Conservation (phyloP, 2,113 vertebrate species). For the Romanogobio albipinnatus region DNA sequence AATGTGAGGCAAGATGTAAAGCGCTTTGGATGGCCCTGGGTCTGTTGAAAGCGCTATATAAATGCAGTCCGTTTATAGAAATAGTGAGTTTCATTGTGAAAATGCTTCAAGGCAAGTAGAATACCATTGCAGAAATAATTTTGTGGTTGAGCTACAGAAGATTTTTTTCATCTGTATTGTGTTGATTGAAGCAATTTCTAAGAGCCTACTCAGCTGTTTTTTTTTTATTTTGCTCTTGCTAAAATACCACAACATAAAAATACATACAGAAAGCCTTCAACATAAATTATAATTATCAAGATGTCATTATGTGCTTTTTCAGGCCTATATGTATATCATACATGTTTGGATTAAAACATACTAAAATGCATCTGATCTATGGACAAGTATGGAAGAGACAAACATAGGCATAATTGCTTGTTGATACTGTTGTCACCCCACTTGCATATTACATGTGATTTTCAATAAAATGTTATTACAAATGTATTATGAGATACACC, state of each 20-base stretch:
- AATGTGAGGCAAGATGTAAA: no score
- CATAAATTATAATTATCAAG: not conserved
- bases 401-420: not conserved
- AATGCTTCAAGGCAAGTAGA: not conserved
- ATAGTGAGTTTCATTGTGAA: not conserved
- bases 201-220: not conserved
- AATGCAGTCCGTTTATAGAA: no score
- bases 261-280: not conserved
- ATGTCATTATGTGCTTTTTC: not conserved
- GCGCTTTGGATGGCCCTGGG: no score
- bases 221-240: not conserved
- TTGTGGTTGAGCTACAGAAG: not conserved
- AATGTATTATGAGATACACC: not conserved
- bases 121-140: not conserved
- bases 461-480: not conserved
- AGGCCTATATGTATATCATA: not conserved
- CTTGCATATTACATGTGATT: not conserved
- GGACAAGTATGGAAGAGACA: not conserved
- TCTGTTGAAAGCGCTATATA: no score
- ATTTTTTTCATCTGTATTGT: conserved; percentile 2
- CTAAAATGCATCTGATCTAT: not conserved
- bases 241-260: not conserved
- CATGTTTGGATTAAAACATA: not conserved
- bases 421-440: not conserved
- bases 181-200: not conserved